A percentile compares a stretch with the other conserved stretches of the same genome.
phyloP scores from a whole-genome alignment of 2,797 vertebrate species.

The Iguana delicatissima region DNA sequence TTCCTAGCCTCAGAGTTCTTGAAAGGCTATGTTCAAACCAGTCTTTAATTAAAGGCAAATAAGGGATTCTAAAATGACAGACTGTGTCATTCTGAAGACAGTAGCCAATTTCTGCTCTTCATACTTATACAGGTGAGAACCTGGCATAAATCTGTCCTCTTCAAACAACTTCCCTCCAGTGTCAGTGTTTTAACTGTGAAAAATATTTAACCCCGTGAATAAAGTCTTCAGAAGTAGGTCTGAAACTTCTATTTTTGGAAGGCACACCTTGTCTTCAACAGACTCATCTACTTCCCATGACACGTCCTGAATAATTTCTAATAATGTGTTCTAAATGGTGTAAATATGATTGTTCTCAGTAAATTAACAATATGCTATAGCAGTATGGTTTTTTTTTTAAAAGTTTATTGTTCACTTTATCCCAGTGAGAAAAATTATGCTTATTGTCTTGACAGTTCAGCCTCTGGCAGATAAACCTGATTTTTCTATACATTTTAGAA shows the following conservation, averaged over 20 bases:
- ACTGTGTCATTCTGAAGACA: conserved; percentile 49
- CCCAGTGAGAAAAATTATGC: conserved; percentile 43
- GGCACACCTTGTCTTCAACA: no score
- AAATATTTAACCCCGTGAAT: conserved; percentile 43
- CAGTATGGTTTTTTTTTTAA: conserved; percentile 37
- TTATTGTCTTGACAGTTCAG: conserved; percentile 69
- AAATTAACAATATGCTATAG: conserved; percentile 53
- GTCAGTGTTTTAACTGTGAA: conserved; percentile 21
- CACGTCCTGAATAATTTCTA: conserved; percentile 45
- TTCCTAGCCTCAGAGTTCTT: conserved; percentile 50
- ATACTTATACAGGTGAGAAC: conserved; percentile 45
- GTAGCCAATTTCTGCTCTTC: conserved; percentile 37
- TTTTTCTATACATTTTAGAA: conserved; percentile 73
- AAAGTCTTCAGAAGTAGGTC: conserved; percentile 23
- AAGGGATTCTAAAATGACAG: conserved; percentile 54
- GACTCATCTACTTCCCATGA: conserved; percentile 10
- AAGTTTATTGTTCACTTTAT: conserved; percentile 35
- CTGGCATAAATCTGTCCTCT: conserved; percentile 41
- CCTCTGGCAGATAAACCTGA: conserved; percentile 59
- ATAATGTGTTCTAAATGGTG: background rate
- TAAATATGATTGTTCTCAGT: conserved; percentile 59
- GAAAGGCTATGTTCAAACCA: conserved; percentile 39
- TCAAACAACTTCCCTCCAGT: conserved; percentile 50
- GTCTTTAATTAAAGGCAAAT: conserved; percentile 45
- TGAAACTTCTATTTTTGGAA: background rate